Conservation (phyloP, 2,888 invertebrate genomes). For the Spodoptera littoralis region DNA sequence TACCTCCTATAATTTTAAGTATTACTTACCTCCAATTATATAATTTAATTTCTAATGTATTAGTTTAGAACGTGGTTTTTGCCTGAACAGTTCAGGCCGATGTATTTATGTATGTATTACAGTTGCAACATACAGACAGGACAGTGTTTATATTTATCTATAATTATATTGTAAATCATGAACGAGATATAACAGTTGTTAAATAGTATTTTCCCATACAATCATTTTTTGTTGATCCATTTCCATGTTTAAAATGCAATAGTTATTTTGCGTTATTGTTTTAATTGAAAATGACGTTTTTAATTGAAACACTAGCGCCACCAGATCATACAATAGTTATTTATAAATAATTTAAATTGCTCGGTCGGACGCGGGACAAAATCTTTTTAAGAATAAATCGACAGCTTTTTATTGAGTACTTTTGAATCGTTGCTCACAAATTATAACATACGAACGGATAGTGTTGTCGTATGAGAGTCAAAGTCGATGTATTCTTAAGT, state of each 20-base stretch:
- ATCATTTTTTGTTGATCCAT: conserved; percentile 84
- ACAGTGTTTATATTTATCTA: conserved; percentile 66
- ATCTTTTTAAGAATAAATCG: conserved; percentile 77
- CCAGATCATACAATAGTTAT: conserved; percentile 86
- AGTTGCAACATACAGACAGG: conserved; percentile 60
- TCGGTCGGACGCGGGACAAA: conserved; percentile 69
- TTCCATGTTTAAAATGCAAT: conserved; percentile 88
- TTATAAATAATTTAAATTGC: conserved; percentile 80
- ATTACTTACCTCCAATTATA: conserved; percentile 85
- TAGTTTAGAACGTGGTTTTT: conserved; percentile 57
- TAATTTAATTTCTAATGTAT: conserved; percentile 77
- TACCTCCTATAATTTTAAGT: conserved; percentile 87
- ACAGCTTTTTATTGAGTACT: conserved; percentile 62
- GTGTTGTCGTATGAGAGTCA: conserved; percentile 28
- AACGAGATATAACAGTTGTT: conserved; percentile 84
- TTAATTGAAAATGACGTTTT: conserved; percentile 46
- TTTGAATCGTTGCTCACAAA: conserved; percentile 55
- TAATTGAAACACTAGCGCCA: conserved; percentile 49
- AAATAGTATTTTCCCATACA: conserved; percentile 86
- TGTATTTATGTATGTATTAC: conserved; percentile 56
- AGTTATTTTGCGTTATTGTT: conserved; percentile 71
- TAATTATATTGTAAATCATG: conserved; percentile 83
- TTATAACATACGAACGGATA: conserved; percentile 40
- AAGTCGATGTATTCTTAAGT: conserved; percentile 81
- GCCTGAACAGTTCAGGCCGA: conserved; percentile 37